Evolutionary conservation across 2,797 vertebrate genomes (phyloP).

Genomic region (Bradypodion ventrale): DNA sequence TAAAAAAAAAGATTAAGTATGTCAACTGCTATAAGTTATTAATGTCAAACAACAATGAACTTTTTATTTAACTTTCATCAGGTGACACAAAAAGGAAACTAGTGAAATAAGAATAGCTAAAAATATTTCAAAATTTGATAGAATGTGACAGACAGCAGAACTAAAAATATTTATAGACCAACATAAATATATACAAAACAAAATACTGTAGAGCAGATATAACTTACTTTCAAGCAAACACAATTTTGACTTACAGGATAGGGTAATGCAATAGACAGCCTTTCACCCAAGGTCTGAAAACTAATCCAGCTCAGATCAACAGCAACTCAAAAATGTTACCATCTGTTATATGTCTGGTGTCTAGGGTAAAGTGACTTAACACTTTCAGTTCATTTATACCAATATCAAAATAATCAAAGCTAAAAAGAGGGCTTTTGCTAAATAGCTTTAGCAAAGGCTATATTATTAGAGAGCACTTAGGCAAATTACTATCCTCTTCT

Average conservation of each 20-base stretch:
- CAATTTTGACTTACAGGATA: not conserved
- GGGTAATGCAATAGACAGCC: not conserved
- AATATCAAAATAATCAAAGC: not conserved
- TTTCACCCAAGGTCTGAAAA: not conserved
- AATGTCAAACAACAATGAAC: not conserved
- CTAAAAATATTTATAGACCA: not conserved
- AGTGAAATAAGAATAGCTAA: not conserved
- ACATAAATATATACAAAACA: not conserved
- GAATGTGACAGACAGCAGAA: not conserved
- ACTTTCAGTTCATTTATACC: not conserved
- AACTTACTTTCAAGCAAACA: not conserved
- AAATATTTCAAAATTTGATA: constrained; percentile 2
- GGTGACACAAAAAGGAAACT: not conserved
- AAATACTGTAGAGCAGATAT: not conserved
- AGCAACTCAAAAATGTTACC: constrained; percentile 7
- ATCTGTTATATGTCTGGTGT: constrained; percentile 12
- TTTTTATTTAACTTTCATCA: constrained; percentile 19
- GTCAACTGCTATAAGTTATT: constrained; percentile 12
- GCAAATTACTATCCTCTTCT: not conserved
- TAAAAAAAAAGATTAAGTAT: not conserved
- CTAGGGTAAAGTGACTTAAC: constrained; percentile 11
- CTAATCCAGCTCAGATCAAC: constrained; percentile 1
- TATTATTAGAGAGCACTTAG: not conserved
- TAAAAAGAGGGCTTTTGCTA: not conserved
- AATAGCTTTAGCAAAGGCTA: not conserved